Evolutionary conservation across 2,797 vertebrate species (phyloP).

Genomic region (Sebastes itinus): DNA sequence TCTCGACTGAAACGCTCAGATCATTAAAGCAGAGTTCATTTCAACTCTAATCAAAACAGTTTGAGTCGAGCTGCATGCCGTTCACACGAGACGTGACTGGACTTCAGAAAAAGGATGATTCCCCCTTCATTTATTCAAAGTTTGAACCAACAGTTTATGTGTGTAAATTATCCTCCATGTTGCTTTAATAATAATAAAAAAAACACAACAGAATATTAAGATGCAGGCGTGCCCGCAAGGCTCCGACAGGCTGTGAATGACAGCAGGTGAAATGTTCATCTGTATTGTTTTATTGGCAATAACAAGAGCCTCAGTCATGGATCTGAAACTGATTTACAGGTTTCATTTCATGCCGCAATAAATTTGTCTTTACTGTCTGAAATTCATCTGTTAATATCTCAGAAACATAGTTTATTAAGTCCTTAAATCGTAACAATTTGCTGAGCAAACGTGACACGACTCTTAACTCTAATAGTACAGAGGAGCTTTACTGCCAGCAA

Average conservation of each 20-base stretch:
- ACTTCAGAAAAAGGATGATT: slow-evolving; percentile 31
- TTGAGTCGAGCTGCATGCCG: slow-evolving; percentile 21
- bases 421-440: slow-evolving; percentile 65
- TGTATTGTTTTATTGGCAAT: slow-evolving; percentile 48
- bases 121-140: slow-evolving; percentile 27
- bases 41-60: slow-evolving; percentile 64
- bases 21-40: slow-evolving; percentile 69
- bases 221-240: slow-evolving; percentile 6
- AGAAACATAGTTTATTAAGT: slow-evolving; percentile 64
- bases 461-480: slow-evolving; percentile 15
- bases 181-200: slow-evolving; percentile 12
- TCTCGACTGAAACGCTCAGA: slow-evolving; percentile 50
- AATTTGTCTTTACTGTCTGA: slow-evolving; percentile 57
- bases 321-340: slow-evolving; percentile 58
- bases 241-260: slow-evolving; percentile 19
- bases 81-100: slow-evolving; percentile 48
- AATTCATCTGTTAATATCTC: slow-evolving; percentile 65
- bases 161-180: slow-evolving; percentile 32
- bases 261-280: slow-evolving; percentile 53
- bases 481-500: slow-evolving; percentile 41
- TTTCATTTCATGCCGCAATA: slow-evolving; percentile 59
- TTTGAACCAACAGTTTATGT: slow-evolving; percentile 21
- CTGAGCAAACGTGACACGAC: slow-evolving; percentile 37
- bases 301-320: slow-evolving; percentile 31
- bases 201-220: slow-evolving; percentile 43